A percentile compares a stretch with the other conserved stretches of the same genome.
Evolutionary conservation across 2,113 vertebrate genomes (phyloP).

Genomic region (Proteles cristata): DNA sequence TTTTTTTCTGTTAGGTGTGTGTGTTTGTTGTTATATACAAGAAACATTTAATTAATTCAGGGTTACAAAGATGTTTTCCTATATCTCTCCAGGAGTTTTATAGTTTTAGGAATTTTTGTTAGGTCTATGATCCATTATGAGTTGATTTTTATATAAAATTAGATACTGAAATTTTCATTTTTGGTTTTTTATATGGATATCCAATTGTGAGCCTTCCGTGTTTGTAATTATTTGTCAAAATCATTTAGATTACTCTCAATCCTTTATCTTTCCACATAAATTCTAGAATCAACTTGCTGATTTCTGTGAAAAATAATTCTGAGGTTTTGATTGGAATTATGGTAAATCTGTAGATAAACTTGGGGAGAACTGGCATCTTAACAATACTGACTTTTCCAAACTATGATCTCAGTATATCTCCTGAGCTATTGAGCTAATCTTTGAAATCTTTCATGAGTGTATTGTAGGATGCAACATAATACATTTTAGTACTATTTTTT

Average conservation of each 20-base stretch:
- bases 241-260: neutral
- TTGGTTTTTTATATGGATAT: neutral
- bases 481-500: neutral
- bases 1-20: neutral
- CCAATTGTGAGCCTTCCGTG: neutral
- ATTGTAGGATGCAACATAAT: neutral
- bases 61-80: neutral
- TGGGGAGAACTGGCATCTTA: neutral
- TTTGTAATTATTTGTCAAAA: neutral
- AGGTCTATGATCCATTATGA: neutral
- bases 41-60: neutral
- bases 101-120: neutral
- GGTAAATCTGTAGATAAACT: neutral
- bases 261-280: neutral
- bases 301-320: neutral
- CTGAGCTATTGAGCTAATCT: neutral
- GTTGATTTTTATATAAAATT: neutral
- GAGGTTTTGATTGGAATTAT: neutral
- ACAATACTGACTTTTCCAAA: neutral
- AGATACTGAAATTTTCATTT: neutral
- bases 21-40: neutral
- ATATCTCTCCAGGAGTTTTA: neutral
- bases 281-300: neutral
- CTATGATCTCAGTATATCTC: neutral
- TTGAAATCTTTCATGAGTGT: neutral